phyloP scores from a whole-genome alignment of 2,888 invertebrate species.

The Cataglyphis livida region DNA sequence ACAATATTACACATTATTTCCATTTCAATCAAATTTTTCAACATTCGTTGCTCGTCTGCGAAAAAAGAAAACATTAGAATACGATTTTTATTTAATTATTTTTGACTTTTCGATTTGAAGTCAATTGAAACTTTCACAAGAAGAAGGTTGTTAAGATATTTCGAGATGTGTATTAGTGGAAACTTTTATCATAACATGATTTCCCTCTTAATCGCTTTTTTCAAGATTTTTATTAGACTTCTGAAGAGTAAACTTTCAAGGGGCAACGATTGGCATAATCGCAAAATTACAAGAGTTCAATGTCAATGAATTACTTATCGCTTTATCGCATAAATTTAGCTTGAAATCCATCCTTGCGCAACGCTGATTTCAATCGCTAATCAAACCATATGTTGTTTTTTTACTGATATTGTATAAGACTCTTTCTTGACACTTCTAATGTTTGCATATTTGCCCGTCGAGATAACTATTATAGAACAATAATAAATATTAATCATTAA shows the following conservation, averaged over 20 bases:
- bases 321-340: not conserved
- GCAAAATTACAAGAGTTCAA: slow-evolving; percentile 8
- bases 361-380: not conserved
- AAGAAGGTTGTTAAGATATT: not conserved
- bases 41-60: not conserved
- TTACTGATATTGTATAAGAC: not conserved
- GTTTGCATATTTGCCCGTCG: not conserved
- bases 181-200: not conserved
- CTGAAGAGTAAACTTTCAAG: not conserved
- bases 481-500: not conserved
- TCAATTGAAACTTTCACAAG: not conserved
- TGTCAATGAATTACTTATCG: not conserved
- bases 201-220: not conserved
- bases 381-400: slow-evolving; percentile 7
- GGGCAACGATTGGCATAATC: not conserved
- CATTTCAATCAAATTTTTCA: not conserved
- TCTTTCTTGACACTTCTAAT: not conserved
- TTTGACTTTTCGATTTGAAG: not conserved
- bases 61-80: not conserved
- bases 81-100: not conserved
- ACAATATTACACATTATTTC: not conserved
- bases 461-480: slow-evolving; percentile 8
- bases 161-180: not conserved
- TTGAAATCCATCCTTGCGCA: not conserved
- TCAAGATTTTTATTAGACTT: not conserved